A percentile compares a stretch with the other conserved stretches of the same genome.
phyloP scores from a whole-genome alignment of 1,140 invertebrate species.

The Epicauta chinensis region DNA sequence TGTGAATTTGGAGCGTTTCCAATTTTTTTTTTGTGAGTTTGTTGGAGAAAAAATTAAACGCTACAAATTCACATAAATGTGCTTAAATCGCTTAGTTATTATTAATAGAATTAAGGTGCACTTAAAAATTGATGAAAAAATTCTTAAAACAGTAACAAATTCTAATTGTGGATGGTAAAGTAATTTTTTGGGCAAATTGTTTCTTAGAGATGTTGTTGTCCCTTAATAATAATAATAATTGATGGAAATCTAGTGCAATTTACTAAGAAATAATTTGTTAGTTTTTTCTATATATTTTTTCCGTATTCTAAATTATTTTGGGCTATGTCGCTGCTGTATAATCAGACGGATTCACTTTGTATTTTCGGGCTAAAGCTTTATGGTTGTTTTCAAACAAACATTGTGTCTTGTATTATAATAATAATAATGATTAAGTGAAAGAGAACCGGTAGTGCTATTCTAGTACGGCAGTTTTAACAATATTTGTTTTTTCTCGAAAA shows the following conservation, averaged over 20 bases:
- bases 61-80: conserved; percentile 22
- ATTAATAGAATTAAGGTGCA: conserved; percentile 38
- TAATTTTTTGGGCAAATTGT: conserved; percentile 20
- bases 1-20: too few relatives aligned
- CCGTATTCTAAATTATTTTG: conserved; percentile 8
- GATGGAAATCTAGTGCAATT: conserved; percentile 4
- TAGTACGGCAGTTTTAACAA: too few relatives aligned
- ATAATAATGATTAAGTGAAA: too few relatives aligned
- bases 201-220: conserved; percentile 9
- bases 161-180: conserved; percentile 1
- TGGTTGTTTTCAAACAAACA: conserved; percentile 5
- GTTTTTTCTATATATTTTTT: not conserved
- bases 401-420: conserved; percentile 15
- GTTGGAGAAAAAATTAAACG: conserved; percentile 1
- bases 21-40: not conserved
- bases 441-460: too few relatives aligned
- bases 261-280: conserved; percentile 15
- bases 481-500: too few relatives aligned
- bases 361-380: conserved; percentile 13
- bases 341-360: conserved; percentile 7
- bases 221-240: not conserved
- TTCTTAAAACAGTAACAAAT: conserved; percentile 11
- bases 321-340: conserved; percentile 18
- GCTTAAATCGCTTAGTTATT: conserved; percentile 38
- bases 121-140: conserved; percentile 27